Evolutionary conservation across 2,888 invertebrate genomes (phyloP).

Genomic region (Athalia rosae): DNA sequence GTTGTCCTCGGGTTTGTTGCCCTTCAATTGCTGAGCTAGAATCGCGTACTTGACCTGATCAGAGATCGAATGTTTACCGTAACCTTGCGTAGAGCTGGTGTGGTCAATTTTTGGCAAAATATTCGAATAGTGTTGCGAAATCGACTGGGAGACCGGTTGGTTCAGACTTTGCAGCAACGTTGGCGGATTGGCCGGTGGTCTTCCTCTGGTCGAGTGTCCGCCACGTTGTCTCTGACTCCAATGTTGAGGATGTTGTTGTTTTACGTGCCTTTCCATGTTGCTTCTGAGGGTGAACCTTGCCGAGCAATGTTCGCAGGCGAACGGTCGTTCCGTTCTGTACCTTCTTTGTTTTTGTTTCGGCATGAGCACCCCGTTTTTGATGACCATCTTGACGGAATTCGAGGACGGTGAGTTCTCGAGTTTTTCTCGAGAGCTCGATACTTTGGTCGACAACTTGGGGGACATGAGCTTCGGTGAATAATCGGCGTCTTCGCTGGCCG

Average conservation of each 20-base stretch:
- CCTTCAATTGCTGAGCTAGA: constrained; percentile 84
- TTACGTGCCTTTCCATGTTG: constrained; percentile 96
- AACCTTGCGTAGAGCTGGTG: constrained; percentile 70
- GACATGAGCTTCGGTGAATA: constrained; percentile 57
- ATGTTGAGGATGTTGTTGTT: constrained; percentile 93
- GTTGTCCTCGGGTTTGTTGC: constrained; percentile 74
- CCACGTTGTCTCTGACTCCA: constrained; percentile 88
- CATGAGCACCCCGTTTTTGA: constrained; percentile 92
- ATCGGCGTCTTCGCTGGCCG: constrained; percentile 52
- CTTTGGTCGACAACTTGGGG: constrained; percentile 50
- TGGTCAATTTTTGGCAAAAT: constrained; percentile 60
- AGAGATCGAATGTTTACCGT: constrained; percentile 75
- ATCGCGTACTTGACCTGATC: constrained; percentile 86
- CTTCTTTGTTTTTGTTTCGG: constrained; percentile 94
- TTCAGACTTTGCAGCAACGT: constrained; percentile 58
- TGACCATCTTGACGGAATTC: constrained; percentile 89
- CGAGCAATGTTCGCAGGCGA: constrained; percentile 92
- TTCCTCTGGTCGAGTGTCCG: constrained; percentile 75
- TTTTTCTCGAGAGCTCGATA: constrained; percentile 57
- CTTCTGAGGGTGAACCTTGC: constrained; percentile 93
- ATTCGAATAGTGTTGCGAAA: constrained; percentile 55
- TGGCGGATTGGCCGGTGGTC: constrained; percentile 73
- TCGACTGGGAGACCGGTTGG: constrained; percentile 50
- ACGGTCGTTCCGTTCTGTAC: constrained; percentile 92
- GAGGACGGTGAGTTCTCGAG: constrained; percentile 72